A percentile compares a stretch with the other conserved stretches of the same genome.
phyloP scores from a whole-genome alignment of 2,888 invertebrate species.

The Urechis unicinctus region DNA sequence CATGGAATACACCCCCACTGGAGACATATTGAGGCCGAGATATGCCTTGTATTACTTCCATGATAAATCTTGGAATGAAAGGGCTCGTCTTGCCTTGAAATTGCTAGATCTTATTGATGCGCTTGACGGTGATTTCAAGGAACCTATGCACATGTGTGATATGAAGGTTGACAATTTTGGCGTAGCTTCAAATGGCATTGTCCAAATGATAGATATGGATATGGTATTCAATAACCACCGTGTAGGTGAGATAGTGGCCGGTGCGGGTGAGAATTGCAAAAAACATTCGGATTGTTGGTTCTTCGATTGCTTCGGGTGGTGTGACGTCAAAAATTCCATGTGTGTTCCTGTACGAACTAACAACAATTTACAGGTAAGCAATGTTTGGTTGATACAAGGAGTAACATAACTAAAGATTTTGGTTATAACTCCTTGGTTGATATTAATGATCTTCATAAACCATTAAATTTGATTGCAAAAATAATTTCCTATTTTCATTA shows the following conservation, averaged over 20 bases:
- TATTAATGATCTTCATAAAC: no score
- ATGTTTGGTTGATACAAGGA: no score
- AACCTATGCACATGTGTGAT: slow-evolving; percentile 65
- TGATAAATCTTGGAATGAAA: slow-evolving; percentile 9
- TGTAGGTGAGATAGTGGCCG: no score
- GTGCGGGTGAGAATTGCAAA: slow-evolving; percentile 55
- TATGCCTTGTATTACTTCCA: neutral
- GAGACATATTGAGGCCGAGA: slow-evolving; percentile 20
- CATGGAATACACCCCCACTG: slow-evolving; percentile 57
- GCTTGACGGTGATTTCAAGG: slow-evolving; percentile 58
- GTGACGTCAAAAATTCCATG: slow-evolving; percentile 48
- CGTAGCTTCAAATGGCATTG: slow-evolving; percentile 44
- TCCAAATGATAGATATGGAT: slow-evolving; percentile 61
- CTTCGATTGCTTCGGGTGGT: slow-evolving; percentile 63
- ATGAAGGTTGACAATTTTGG: slow-evolving; percentile 66
- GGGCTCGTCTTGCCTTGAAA: slow-evolving; percentile 45
- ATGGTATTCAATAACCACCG: no score
- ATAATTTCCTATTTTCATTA: no score
- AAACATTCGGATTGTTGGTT: slow-evolving; percentile 63
- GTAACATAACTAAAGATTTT: no score
- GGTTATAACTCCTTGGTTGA: no score
- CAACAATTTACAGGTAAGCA: slow-evolving; percentile 66
- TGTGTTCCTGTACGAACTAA: slow-evolving; percentile 59
- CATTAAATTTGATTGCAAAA: no score
- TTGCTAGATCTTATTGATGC: slow-evolving; percentile 61